Evolutionary conservation across 2,113 vertebrate species (phyloP), one percentile per base, ranked within the genome.

Genomic region (Recurvirostra avosetta): DNA sequence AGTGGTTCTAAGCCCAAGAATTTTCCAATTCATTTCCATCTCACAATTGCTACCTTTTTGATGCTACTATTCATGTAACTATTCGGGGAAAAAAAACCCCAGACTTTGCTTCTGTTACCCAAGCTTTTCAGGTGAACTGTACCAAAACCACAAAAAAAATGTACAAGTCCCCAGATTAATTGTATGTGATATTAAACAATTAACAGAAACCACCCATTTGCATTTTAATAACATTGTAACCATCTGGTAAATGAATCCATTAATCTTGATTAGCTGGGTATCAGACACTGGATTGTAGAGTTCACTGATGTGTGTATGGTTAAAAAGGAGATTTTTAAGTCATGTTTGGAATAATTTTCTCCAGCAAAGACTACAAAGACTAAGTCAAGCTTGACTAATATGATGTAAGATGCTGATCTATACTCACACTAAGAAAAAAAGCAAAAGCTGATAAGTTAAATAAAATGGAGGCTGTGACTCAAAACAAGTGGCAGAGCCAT

Each of bases 151-250:
- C 95, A 95, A 94, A 92, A 92, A 96, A 97, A 95, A 76, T 95
- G 61, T 97, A 92, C 92, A 98, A 98, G 87, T 98, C 70, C 95
- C 96, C 92, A 98, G 98, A 98, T 98, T 98, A 99, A 99, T 99
- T 98, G 95, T 94, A 99, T 98, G 95, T 98, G 98, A 99, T 99
- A 98, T 98, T 96, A 97, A 98, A 98, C 98, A 99, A 99, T 99
- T 99, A 99, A 97, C 97, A 98, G 98, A 98, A 99, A 98, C 98
- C 98, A 99, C 98, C 97, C 97, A 99, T 99, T 99, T 99, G 99
- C 99, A 99, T 99, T 99, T 99, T 99, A 99, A 99, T 99, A 99
- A 98, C 98, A 98, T 98, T 98, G 98, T 99, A 99, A 99, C 98
- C 98, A 98, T 98, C 98, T 98, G 98, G 97, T 98, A 99, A 99